Percentiles rank a stretch among this genome's conserved stretches.
phyloP scores from a whole-genome alignment of 1,140 invertebrate species.

The Rhopalosiphum padi region DNA sequence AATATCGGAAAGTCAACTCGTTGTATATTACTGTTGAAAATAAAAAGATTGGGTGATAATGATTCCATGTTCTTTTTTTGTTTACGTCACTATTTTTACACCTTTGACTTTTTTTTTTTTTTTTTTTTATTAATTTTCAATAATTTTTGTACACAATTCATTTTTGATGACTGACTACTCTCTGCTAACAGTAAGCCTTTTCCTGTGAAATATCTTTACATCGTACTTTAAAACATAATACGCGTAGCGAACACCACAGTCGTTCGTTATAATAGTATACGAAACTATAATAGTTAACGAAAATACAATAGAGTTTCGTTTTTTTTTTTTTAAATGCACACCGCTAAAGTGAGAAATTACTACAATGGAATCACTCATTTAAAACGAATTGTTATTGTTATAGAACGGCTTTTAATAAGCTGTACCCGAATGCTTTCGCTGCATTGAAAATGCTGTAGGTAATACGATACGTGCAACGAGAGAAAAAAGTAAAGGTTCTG shows the following conservation, averaged over 20 bases:
- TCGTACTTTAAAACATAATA: neutral
- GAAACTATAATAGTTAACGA: neutral
- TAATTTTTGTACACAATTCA: neutral
- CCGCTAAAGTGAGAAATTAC: neutral
- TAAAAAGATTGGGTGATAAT: neutral
- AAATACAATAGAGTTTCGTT: neutral
- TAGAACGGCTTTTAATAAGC: slow-evolving; percentile 59
- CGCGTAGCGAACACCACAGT: neutral
- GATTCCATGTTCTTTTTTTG: neutral
- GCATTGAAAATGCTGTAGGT: neutral
- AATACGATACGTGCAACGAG: neutral
- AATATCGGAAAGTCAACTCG: neutral
- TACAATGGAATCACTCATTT: neutral
- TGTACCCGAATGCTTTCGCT: neutral
- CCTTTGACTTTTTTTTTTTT: too few species aligned
- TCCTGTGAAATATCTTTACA: neutral
- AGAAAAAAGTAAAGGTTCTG: neutral
- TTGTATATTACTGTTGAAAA: neutral
- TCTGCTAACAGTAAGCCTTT: neutral
- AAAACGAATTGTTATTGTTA: slow-evolving; percentile 48
- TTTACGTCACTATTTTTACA: neutral
- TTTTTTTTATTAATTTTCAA: neutral
- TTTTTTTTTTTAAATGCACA: neutral
- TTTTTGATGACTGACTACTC: neutral
- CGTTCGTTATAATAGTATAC: neutral